Evolutionary conservation across 2,113 vertebrate species (phyloP).

Genomic region (Beaufortia kweichowensis): DNA sequence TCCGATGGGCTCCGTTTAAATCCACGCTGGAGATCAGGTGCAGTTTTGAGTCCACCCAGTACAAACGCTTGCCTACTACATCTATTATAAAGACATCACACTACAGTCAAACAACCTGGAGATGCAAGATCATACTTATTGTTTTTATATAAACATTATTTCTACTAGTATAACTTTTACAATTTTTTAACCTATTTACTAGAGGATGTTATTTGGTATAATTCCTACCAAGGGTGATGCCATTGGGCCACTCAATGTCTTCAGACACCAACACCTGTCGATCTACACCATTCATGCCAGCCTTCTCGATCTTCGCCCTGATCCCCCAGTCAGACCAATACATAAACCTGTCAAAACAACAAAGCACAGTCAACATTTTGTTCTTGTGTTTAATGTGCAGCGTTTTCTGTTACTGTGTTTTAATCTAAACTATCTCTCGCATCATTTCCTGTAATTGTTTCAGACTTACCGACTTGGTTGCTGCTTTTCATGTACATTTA

Average conservation of each 20-base stretch:
- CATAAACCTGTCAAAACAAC: constrained; percentile 83
- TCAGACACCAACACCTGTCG: constrained; percentile 88
- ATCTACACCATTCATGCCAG: constrained; percentile 91
- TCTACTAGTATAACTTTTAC: too few relatives aligned
- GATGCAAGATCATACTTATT: constrained; percentile 28
- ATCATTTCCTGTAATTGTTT: too few relatives aligned
- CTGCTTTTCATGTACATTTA: too few relatives aligned
- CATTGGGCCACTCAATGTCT: constrained; percentile 95
- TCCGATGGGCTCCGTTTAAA: constrained; percentile 87
- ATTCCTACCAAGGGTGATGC: constrained; percentile 88
- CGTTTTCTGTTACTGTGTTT: too few relatives aligned
- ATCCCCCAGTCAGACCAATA: constrained; percentile 99
- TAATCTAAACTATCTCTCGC: too few relatives aligned
- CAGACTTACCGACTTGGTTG: too few relatives aligned
- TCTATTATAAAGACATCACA: constrained; percentile 73
- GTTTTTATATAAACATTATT: not conserved
- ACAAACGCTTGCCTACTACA: constrained; percentile 89
- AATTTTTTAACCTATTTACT: too few relatives aligned
- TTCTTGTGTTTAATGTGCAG: too few relatives aligned
- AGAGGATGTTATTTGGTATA: too few relatives aligned
- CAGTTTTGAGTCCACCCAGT: constrained; percentile 98
- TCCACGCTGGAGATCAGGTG: constrained; percentile 92
- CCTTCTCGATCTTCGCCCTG: constrained; percentile 92
- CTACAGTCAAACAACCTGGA: constrained; percentile 27
- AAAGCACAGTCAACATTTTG: not conserved